A percentile compares a stretch with the other conserved stretches of the same genome.
phyloP scores from a whole-genome alignment of 2,888 invertebrate species.

The Macrophya annulata region DNA sequence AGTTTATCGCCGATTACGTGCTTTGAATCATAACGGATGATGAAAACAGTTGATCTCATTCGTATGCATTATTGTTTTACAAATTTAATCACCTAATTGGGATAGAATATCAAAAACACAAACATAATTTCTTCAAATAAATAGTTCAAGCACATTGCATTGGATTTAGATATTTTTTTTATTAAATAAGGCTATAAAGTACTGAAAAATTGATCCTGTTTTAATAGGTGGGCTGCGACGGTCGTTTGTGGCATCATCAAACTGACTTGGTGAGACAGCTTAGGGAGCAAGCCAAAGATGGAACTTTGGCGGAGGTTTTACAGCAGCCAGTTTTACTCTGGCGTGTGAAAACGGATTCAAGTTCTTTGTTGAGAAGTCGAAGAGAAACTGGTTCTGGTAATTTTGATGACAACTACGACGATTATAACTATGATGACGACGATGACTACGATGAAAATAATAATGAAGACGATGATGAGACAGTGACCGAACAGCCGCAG shows the following conservation, averaged over 20 bases:
- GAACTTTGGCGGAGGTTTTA: conserved; percentile 86
- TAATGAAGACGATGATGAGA: conserved; percentile 70
- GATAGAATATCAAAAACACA: background rate
- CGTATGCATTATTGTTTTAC: background rate
- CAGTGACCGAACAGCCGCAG: conserved; percentile 76
- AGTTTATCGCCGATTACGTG: background rate
- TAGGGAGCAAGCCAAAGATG: conserved; percentile 87
- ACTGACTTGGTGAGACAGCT: conserved; percentile 85
- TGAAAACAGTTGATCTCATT: conserved; percentile 19
- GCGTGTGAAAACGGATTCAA: conserved; percentile 81
- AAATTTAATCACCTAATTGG: background rate
- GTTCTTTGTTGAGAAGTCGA: conserved; percentile 71
- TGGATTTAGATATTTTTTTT: background rate
- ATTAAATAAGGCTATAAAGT: conserved; percentile 23
- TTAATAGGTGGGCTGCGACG: conserved; percentile 88
- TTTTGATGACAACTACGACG: conserved; percentile 71
- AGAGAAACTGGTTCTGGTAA: conserved; percentile 76
- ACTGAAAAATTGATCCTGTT: conserved; percentile 48
- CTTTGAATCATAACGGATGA: background rate
- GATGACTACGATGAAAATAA: conserved; percentile 73
- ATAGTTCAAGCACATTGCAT: background rate
- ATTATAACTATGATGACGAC: conserved; percentile 74
- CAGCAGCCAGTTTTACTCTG: conserved; percentile 88
- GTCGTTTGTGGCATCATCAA: conserved; percentile 86
- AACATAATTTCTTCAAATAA: background rate